Conservation (phyloP, 1,140 invertebrate genomes). For the Sycobia sp. region DNA sequence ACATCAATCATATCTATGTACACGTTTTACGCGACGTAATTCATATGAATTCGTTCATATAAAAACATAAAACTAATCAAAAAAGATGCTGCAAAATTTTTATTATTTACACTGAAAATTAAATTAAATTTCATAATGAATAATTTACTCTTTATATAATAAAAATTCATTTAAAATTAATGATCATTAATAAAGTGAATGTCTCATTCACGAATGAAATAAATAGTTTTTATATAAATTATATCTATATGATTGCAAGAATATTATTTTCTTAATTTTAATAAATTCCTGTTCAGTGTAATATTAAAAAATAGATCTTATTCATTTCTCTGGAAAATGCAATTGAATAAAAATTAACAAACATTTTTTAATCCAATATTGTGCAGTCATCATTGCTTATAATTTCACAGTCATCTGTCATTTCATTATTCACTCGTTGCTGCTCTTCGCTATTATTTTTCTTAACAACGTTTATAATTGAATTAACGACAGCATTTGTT, state of each 20-base stretch:
- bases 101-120: not conserved
- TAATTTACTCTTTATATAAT: too few relatives aligned
- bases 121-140: not conserved
- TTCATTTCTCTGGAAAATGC: not conserved
- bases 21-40: not conserved
- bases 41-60: not conserved
- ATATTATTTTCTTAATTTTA: not conserved
- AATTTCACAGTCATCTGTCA: not conserved
- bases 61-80: constrained; percentile 1
- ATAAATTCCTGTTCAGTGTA: not conserved
- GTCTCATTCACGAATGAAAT: too few relatives aligned
- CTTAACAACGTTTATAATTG: constrained; percentile 38
- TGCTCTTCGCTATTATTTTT: constrained; percentile 2
- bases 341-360: not conserved
- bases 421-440: not conserved
- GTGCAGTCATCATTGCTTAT: constrained; percentile 40
- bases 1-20: constrained; percentile 9
- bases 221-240: not conserved
- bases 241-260: not conserved
- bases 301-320: not conserved
- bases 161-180: too few relatives aligned
- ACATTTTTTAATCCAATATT: constrained; percentile 31
- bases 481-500: constrained; percentile 38
- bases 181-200: too few relatives aligned
- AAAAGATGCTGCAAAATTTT: not conserved